Conservation (phyloP, 2,113 vertebrate species). For the Bos indicus region DNA sequence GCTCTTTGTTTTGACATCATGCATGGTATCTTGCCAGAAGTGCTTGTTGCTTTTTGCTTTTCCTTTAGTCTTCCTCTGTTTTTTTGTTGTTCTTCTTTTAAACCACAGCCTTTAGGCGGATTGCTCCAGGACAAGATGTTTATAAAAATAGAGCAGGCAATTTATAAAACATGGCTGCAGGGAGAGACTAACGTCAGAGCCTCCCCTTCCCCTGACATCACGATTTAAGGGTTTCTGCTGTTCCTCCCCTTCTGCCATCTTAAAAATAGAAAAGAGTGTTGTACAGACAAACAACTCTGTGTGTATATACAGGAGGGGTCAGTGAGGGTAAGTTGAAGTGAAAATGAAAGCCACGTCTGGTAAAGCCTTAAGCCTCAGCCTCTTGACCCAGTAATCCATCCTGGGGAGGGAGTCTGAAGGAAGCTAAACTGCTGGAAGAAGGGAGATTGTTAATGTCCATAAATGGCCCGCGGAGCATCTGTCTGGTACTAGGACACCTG, state of each 20-base stretch:
- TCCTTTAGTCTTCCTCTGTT: neutral
- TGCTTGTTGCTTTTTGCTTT: neutral
- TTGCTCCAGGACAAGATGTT: neutral
- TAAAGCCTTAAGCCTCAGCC: fast-evolving
- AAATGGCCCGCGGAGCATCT: fast-evolving
- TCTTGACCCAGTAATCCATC: neutral
- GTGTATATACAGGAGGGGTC: too few species aligned
- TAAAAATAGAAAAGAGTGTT: neutral
- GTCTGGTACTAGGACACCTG: fast-evolving
- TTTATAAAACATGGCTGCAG: neutral
- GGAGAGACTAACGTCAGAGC: neutral
- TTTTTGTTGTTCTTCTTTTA: neutral
- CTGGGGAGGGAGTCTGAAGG: neutral
- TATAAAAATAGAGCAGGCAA: neutral
- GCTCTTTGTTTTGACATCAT: neutral
- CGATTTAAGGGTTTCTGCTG: neutral
- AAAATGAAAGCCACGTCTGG: neutral
- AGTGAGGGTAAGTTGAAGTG: neutral
- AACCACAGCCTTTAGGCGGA: neutral
- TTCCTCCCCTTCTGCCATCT: neutral
- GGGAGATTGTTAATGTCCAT: neutral
- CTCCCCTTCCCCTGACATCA: too few species aligned
- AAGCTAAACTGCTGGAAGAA: neutral
- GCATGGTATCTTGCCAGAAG: neutral
- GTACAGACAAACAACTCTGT: neutral